A percentile compares a stretch with the other conserved stretches of the same genome.
Evolutionary conservation across 35 echinoderm and acorn worm species (phyloP).

Genomic region (Nesometra sesokonis): DNA sequence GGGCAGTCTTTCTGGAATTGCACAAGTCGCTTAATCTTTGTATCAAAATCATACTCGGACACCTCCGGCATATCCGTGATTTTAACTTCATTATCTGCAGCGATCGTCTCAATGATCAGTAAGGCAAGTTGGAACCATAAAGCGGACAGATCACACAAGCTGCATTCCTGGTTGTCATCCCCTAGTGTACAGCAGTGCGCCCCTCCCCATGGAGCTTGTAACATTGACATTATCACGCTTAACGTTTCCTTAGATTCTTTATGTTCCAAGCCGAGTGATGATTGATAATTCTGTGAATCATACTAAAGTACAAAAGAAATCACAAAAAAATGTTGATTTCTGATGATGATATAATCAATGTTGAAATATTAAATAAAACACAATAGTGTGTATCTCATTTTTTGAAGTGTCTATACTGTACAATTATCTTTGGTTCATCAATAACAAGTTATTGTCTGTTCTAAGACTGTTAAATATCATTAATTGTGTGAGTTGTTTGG

Average conservation of each 20-base stretch:
- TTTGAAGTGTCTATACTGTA: too few relatives aligned
- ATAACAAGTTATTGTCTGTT: too few relatives aligned
- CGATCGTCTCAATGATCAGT: conserved; percentile 60
- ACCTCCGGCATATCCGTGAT: conserved; percentile 18
- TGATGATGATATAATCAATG: too few relatives aligned
- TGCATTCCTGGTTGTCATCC: conserved; percentile 25
- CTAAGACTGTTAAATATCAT: too few relatives aligned
- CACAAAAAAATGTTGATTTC: too few relatives aligned
- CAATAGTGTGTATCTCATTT: too few relatives aligned
- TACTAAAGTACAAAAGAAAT: conserved; percentile 18
- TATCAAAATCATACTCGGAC: conserved; percentile 11
- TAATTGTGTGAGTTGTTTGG: too few relatives aligned
- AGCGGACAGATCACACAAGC: conserved; percentile 74
- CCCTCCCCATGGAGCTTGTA: conserved; percentile 55
- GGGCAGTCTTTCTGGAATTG: background rate
- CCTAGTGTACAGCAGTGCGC: background rate
- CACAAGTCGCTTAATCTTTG: background rate
- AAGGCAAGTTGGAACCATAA: conserved; percentile 84
- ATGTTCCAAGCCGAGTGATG: conserved; percentile 69
- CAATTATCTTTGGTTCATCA: too few relatives aligned
- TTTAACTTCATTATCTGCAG: conserved; percentile 43
- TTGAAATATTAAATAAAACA: too few relatives aligned
- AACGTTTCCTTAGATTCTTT: conserved; percentile 93
- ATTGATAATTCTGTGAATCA: conserved; percentile 62
- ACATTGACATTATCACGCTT: conserved; percentile 57